Conservation (phyloP, 1,140 invertebrate genomes). For the Drosophila obscura region DNA sequence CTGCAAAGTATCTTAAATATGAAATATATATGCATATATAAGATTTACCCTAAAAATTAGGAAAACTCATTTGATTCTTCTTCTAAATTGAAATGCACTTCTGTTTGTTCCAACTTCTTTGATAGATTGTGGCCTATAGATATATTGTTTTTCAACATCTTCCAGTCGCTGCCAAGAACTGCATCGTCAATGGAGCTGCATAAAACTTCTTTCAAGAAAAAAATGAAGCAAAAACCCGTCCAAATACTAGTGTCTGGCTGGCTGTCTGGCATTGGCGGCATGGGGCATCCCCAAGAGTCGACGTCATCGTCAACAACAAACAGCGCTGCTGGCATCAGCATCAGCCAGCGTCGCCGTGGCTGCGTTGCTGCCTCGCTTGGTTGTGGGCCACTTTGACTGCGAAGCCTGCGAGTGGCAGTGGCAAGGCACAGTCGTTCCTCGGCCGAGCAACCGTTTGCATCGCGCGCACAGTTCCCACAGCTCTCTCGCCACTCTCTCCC, state of each 20-base stretch:
- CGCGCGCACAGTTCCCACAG: slow-evolving; percentile 62
- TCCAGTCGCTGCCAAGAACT: slow-evolving; percentile 9
- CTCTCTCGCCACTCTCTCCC: slow-evolving; percentile 4
- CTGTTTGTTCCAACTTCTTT: too few relatives aligned
- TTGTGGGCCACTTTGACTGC: slow-evolving; percentile 39
- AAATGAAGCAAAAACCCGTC: too few relatives aligned
- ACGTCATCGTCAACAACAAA: background rate
- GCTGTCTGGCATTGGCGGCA: slow-evolving; percentile 25
- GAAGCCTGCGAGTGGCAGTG: slow-evolving; percentile 51
- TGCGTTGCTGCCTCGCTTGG: slow-evolving; percentile 15
- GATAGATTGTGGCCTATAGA: too few relatives aligned
- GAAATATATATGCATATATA: too few relatives aligned
- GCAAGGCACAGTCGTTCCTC: slow-evolving; percentile 65
- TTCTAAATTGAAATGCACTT: too few relatives aligned
- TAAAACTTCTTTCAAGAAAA: background rate
- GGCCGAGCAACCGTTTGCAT: slow-evolving; percentile 74
- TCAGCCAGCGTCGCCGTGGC: slow-evolving; percentile 24
- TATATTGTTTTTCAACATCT: background rate
- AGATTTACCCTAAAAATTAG: too few relatives aligned
- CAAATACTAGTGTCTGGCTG: slow-evolving; percentile 20
- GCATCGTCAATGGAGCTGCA: slow-evolving; percentile 35
- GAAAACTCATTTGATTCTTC: too few relatives aligned
- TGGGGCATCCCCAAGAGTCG: slow-evolving; percentile 59
- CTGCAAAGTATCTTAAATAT: too few relatives aligned
- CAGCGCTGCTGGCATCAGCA: slow-evolving; percentile 8